phyloP scores from a whole-genome alignment of 2,888 invertebrate species.

The Formica aserva region DNA sequence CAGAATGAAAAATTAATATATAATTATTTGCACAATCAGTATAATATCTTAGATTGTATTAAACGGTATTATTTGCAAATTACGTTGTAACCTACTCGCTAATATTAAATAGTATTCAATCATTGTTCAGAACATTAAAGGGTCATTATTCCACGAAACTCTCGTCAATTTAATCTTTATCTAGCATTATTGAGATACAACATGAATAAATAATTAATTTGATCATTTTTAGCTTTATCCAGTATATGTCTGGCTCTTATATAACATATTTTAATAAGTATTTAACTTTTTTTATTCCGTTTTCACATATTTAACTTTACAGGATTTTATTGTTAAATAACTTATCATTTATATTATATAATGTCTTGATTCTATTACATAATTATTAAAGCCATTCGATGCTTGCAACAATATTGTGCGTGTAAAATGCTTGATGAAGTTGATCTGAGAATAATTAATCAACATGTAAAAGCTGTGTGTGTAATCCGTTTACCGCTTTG shows the following conservation, averaged over 20 bases:
- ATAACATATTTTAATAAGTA: background rate
- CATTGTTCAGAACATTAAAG: background rate
- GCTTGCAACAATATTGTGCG: slow-evolving; percentile 28
- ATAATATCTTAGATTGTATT: background rate
- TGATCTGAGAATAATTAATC: slow-evolving; percentile 25
- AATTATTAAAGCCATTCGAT: slow-evolving; percentile 19
- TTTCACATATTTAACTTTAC: background rate
- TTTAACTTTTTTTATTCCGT: background rate
- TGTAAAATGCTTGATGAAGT: slow-evolving; percentile 40
- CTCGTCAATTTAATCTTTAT: background rate
- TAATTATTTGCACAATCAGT: background rate
- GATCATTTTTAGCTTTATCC: background rate
- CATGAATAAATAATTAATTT: background rate
- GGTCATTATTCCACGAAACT: background rate
- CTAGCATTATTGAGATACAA: background rate
- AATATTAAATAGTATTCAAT: background rate
- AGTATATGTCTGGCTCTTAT: background rate
- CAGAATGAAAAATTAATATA: background rate
- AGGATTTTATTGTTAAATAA: background rate
- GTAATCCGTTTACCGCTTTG: slow-evolving; percentile 22
- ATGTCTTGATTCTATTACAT: background rate
- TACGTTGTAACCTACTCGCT: background rate
- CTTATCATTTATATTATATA: slow-evolving; percentile 1
- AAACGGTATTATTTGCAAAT: background rate
- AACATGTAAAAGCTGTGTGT: slow-evolving; percentile 23